These are phyloP conservation scores for Drosophila arawakana DNA, from an alignment of 1,140 invertebrate genomes.

Conservation along the genomic window DNA sequence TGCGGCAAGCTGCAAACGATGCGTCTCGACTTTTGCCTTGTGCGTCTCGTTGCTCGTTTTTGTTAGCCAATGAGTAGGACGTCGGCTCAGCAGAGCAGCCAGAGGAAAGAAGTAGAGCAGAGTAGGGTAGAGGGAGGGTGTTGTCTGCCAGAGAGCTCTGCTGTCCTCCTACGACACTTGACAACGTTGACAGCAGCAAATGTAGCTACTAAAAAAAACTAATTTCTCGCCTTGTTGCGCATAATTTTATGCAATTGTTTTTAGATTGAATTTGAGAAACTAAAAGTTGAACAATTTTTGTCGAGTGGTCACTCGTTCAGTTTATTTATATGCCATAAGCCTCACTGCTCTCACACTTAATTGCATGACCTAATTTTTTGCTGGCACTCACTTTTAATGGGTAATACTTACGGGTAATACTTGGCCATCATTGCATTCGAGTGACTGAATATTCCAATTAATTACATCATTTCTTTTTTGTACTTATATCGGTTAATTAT, in stretches of 20 bases:
- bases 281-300: constrained; percentile 14
- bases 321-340: background rate
- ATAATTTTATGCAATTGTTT: constrained; percentile 81
- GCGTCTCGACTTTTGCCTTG: background rate
- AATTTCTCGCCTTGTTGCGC: constrained; percentile 73
- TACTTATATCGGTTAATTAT: constrained; percentile 21
- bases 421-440: too few relatives aligned
- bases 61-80: constrained; percentile 1
- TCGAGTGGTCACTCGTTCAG: constrained; percentile 7
- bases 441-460: constrained; percentile 9
- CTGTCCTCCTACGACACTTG: constrained; percentile 31
- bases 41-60: constrained; percentile 11
- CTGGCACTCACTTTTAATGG: constrained; percentile 1
- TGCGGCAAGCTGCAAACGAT: constrained; percentile 33
- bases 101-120: background rate
- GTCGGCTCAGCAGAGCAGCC: constrained; percentile 4
- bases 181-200: constrained; percentile 42
- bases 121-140: background rate
- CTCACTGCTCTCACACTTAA: background rate
- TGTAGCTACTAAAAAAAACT: constrained; percentile 72
- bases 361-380: constrained; percentile 25
- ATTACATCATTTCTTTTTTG: constrained; percentile 26
- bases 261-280: constrained; percentile 57
- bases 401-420: too few relatives aligned
- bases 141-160: too few relatives aligned